These are phyloP conservation scores for Protophormia terraenovae DNA, from an alignment of 2,888 invertebrate species.

Conservation along the genomic window DNA sequence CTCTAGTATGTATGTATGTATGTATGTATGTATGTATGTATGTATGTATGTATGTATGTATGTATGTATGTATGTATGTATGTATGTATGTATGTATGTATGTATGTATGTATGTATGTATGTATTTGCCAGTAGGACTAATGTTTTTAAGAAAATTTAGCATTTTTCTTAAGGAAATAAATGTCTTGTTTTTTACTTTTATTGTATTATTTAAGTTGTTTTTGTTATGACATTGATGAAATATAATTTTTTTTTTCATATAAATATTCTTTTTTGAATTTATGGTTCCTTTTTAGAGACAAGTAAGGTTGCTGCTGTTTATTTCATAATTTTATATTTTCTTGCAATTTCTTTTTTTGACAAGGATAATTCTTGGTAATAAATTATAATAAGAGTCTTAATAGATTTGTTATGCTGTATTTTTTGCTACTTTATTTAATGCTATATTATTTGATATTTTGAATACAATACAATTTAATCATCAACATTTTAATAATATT, in stretches of 20 bases:
- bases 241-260: constrained; percentile 1
- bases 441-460: neutral
- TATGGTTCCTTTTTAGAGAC: neutral
- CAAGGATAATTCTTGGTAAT: neutral
- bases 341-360: neutral
- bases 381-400: neutral
- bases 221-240: constrained; percentile 47
- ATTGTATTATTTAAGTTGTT: neutral
- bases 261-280: too few species aligned
- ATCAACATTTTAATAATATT: neutral
- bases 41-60: too few species aligned
- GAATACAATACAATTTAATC: neutral
- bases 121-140: neutral
- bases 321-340: neutral
- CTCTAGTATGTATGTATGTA: too few species aligned
- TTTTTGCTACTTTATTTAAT: neutral
- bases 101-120: neutral
- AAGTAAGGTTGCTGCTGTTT: neutral
- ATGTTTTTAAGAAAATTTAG: neutral
- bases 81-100: too few species aligned
- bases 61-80: too few species aligned
- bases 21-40: too few species aligned
- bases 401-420: neutral
- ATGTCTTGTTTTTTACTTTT: constrained; percentile 2
- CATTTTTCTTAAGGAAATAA: neutral